Base-by-base conservation (phyloP, 30 jellyfish, hydroid and myxozoan species). In the Aurelia aurita complex sp. Pacific region DNA sequence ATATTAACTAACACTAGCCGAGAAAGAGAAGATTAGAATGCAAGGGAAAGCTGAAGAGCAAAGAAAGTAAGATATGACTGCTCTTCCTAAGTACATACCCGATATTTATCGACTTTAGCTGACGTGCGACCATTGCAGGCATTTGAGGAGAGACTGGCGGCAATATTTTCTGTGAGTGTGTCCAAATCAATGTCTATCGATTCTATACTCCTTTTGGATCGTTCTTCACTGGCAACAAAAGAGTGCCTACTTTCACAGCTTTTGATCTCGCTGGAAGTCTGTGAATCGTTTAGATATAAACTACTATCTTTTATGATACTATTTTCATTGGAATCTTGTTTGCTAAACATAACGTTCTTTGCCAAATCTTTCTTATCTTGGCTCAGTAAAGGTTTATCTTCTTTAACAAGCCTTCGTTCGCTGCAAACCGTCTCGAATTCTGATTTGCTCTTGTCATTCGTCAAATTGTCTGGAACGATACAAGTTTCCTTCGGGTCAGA, bases 71-170 rank as follows among this genome's bases (percentile, higher is more conserved):
- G 69, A 23, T 43, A 72, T 16, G 64, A 7, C 35, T 17, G 43
- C 69, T 23, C 15, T 23, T 40, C 13, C 18, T 2, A 52, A 38
- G 34, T 51, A 42, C 90, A n/a, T 63, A 91, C 98, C 94, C 86
- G 86, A 76, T 85, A 86, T 55, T 89, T 73, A 36, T 91, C 98
- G 10, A 91, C 36, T 29, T 62, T 54, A 0, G 81, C 55, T 13
- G 81, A 52, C 36, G 76, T 77, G 60, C 81, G 76, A 11, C 80
- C 36, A 82, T 79, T 76, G 54, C 40, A 32, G n/a, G 36, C 35
- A 32, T 84, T 84, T 10, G 82, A 36, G 6, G 80, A 11, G 32
- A 84, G 62, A 77, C 93, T 73, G 17, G 64, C 5, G 18, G 76
- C 81, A 8, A 84, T 38, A 10, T 67, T 73, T 40, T 81, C 84